Evolutionary conservation across 2,888 invertebrate species (phyloP).

Genomic region (Cyclophora albipunctata): DNA sequence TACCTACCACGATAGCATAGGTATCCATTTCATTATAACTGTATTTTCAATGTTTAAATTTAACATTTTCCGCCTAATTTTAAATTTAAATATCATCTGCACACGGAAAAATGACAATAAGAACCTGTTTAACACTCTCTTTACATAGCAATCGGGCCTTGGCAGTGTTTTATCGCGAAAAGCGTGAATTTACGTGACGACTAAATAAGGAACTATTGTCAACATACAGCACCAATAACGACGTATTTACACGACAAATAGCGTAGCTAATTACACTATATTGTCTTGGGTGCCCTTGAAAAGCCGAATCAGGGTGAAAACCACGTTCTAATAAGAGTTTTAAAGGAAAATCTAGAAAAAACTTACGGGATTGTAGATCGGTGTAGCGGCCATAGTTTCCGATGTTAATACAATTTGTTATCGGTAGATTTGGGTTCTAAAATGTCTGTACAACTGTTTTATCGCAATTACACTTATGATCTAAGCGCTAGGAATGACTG

Average conservation of each 20-base stretch:
- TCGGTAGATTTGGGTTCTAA: constrained; percentile 11
- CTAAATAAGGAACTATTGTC: constrained; percentile 15
- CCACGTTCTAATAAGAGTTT: constrained; percentile 9
- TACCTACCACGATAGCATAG: no score
- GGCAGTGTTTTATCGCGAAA: constrained; percentile 3
- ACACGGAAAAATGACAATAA: background rate
- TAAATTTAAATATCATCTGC: no score
- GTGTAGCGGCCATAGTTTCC: constrained; percentile 47
- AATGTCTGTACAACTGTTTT: constrained; percentile 19
- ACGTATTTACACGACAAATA: constrained; percentile 35
- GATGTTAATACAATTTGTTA: constrained; percentile 12
- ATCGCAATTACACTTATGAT: constrained; percentile 27
- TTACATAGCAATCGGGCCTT: constrained; percentile 20
- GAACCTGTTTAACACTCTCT: background rate
- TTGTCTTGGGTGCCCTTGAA: constrained; percentile 51
- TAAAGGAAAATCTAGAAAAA: constrained; percentile 11
- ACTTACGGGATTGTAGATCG: constrained; percentile 64
- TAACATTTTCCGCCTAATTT: no score
- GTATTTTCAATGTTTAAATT: no score
- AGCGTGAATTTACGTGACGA: no score
- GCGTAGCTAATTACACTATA: constrained; percentile 27
- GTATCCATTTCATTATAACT: no score
- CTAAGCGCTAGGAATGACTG: constrained; percentile 38
- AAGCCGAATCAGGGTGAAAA: constrained; percentile 14
- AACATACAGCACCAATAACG: constrained; percentile 18